Base-by-base conservation (phyloP, 2,797 vertebrate species). In the Sphenopsis melanotis region DNA sequence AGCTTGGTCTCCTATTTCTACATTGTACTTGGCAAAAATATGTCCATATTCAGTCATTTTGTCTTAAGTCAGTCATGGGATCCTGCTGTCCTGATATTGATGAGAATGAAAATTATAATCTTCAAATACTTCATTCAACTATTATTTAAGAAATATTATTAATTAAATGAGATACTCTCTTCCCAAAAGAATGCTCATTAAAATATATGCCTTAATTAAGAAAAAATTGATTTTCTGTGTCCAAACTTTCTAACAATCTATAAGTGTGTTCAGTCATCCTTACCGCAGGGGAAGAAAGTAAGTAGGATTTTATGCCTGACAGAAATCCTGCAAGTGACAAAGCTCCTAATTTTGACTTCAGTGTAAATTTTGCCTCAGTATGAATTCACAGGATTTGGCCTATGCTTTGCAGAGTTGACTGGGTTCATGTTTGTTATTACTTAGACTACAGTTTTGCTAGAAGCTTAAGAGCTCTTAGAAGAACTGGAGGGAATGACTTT, bases 101-200 rank as follows among this genome's bases (percentile, higher is more conserved):
- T 85, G 85, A 87, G 56, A 87, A 90, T 81, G 22, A 76, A 90
- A 89, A 87, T 83, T 41, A 89, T 66, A 23, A 91, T 63, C 56
- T 70, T 89, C 55, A 77, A 80, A 89, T 69, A 74, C 13, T 89
- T 87, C 2, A 65, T 76, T 79, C 42, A 76, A 37, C n/a, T 87
- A 44, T 56, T 93, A 69, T 61, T 55, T 69, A 90, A 92, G 49
- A 93, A 83, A 77, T 71, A 79, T 15, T 53, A 70, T 49, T 64
- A 53, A 61, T 80, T 66, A 91, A 91, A 92, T 83, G 47, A 93
- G 44, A 92, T 46, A 60, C 9, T 49, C 20, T 39, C 29, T 83
- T 83, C 34, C 46, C 17, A n/a, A 83, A 72, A 39, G 32, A 34
- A 74, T 10, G 11, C 7, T 75, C 24, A 65, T 55, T 32, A 50